These are phyloP conservation scores for Crocodylus rhombifer DNA, from an alignment of 2,797 vertebrate species.

Conservation along the genomic window DNA sequence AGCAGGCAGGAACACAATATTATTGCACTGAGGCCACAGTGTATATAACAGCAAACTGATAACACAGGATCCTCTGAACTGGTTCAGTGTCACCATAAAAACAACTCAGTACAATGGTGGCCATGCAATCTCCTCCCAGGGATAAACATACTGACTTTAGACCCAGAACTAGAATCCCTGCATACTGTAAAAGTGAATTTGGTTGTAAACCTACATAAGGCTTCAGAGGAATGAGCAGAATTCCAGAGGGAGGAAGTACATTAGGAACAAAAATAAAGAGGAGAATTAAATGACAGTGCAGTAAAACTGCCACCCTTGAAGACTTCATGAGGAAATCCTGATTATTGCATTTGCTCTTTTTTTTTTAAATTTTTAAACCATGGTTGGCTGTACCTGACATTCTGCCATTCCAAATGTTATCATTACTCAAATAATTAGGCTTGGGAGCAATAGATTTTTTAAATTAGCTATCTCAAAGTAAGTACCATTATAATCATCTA, in stretches of 20 bases:
- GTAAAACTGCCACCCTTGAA: background rate
- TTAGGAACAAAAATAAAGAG: background rate
- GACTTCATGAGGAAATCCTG: constrained; percentile 9
- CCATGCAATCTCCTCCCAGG: background rate
- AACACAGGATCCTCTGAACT: background rate
- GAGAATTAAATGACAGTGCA: background rate
- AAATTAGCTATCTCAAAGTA: constrained; percentile 84
- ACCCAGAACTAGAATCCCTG: background rate
- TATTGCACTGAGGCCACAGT: background rate
- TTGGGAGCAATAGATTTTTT: constrained; percentile 77
- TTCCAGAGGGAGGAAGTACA: background rate
- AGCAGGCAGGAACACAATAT: background rate
- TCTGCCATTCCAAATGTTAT: constrained; percentile 66
- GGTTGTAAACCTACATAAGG: background rate
- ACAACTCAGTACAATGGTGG: background rate
- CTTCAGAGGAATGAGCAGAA: background rate
- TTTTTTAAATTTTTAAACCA: background rate
- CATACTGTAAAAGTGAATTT: background rate
- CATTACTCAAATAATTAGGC: constrained; percentile 80
- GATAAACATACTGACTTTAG: background rate
- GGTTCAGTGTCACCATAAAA: background rate
- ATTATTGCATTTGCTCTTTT: background rate
- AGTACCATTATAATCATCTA: constrained; percentile 78
- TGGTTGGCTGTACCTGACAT: constrained; percentile 57
- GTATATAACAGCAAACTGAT: background rate